Evolutionary conservation across 2,888 invertebrate species (phyloP).

Genomic region (Crocallis elinguaria): DNA sequence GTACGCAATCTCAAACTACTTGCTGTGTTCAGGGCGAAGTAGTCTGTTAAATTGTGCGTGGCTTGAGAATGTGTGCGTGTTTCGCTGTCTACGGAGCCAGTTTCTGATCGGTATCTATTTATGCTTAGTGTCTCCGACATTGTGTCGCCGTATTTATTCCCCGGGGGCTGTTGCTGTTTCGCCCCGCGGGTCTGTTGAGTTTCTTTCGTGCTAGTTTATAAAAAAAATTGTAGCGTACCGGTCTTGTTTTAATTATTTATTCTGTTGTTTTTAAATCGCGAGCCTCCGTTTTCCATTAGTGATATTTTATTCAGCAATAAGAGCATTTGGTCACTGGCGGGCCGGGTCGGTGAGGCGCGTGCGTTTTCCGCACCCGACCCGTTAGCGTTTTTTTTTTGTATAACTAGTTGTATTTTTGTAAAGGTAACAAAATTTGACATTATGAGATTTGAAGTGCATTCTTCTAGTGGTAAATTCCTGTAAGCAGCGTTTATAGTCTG

Average conservation of each 20-base stretch:
- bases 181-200: conserved; percentile 76
- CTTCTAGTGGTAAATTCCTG: conserved; percentile 81
- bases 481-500: conserved; percentile 80
- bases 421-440: conserved; percentile 76
- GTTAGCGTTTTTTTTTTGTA: conserved; percentile 59
- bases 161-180: conserved; percentile 82
- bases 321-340: conserved; percentile 73
- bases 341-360: conserved; percentile 18
- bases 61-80: too few relatives aligned
- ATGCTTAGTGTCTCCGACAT: too few relatives aligned
- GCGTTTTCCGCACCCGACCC: background rate
- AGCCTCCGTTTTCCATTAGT: conserved; percentile 83
- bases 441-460: conserved; percentile 84
- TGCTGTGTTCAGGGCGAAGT: too few relatives aligned
- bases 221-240: conserved; percentile 71
- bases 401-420: conserved; percentile 80
- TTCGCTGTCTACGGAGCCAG: too few relatives aligned
- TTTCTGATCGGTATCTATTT: too few relatives aligned
- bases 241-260: conserved; percentile 76
- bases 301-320: conserved; percentile 85
- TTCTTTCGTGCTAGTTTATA: conserved; percentile 76
- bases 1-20: too few relatives aligned
- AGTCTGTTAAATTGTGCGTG: too few relatives aligned
- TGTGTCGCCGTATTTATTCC: conserved; percentile 71
- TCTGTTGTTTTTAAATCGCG: conserved; percentile 76